Evolutionary conservation across 2,888 invertebrate genomes (phyloP).

Genomic region (Harpalus rubripes): DNA sequence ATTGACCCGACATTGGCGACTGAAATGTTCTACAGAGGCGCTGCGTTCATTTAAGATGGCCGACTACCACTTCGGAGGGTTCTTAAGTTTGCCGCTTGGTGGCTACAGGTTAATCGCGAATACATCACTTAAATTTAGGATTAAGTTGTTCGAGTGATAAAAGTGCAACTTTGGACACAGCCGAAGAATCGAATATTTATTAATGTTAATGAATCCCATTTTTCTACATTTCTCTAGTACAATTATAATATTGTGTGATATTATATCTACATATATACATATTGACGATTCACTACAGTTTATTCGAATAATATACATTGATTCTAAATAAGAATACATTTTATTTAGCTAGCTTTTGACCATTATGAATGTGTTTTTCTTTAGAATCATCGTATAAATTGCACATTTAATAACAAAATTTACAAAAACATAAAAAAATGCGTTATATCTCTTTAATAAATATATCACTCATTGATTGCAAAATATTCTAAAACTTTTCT

Average conservation of each 20-base stretch:
- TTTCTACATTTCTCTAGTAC: conserved; percentile 53
- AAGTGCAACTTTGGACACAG: no score
- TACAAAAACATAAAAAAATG: not conserved
- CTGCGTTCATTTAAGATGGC: no score
- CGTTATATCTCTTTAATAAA: conserved; percentile 16
- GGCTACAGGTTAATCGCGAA: no score
- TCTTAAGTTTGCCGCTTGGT: no score
- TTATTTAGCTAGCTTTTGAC: conserved; percentile 12
- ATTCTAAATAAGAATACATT: conserved; percentile 16
- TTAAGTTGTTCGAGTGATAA: no score
- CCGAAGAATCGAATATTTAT: not conserved
- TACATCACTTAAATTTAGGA: no score
- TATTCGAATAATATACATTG: conserved; percentile 16
- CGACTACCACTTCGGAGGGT: no score
- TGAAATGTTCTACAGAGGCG: no score
- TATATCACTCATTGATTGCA: not conserved
- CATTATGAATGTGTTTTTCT: conserved; percentile 16
- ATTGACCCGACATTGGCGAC: no score
- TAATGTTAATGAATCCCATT: conserved; percentile 32
- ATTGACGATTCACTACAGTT: conserved; percentile 47
- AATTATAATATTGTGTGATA: conserved; percentile 63
- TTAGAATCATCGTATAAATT: conserved; percentile 25
- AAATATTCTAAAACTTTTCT: conserved; percentile 58
- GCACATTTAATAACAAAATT: conserved; percentile 44
- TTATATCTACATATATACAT: conserved; percentile 57